A percentile compares a stretch with the other conserved stretches of the same genome.
phyloP scores from a whole-genome alignment of 1,140 invertebrate genomes.

The Hyposmocoma kahamanoa region DNA sequence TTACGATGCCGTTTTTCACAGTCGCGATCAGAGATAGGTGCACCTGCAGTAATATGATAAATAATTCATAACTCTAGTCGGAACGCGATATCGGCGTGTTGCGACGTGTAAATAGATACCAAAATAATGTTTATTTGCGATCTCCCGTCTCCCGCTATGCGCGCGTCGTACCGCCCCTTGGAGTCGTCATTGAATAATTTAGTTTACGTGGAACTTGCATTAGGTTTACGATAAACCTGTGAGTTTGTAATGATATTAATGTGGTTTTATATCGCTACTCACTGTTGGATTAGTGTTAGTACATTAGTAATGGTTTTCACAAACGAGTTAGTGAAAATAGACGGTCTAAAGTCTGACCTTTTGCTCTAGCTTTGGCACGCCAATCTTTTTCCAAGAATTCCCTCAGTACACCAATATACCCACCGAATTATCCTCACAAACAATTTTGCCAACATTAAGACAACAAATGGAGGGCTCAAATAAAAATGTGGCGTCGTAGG shows the following conservation, averaged over 20 bases:
- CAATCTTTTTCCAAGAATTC: too few species aligned
- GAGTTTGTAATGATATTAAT: background rate
- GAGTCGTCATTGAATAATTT: constrained; percentile 18
- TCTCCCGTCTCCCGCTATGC: background rate
- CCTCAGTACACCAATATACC: too few species aligned
- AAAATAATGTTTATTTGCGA: background rate
- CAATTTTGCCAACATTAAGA: too few species aligned
- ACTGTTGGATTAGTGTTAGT: too few species aligned
- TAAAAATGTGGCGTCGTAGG: too few species aligned
- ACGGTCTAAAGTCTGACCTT: too few species aligned
- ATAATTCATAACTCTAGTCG: background rate
- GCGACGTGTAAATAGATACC: background rate
- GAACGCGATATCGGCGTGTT: background rate
- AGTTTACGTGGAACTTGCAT: constrained; percentile 14
- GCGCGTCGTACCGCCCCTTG: background rate
- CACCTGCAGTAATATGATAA: background rate
- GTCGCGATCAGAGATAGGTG: background rate
- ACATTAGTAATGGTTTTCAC: too few species aligned
- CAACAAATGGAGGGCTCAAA: too few species aligned
- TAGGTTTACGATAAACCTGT: background rate
- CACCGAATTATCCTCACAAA: too few species aligned
- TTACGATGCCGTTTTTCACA: background rate
- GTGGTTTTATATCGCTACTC: constrained; percentile 13
- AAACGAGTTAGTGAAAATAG: too few species aligned
- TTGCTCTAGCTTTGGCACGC: too few species aligned